Percentiles rank a stretch among this genome's conserved stretches.
phyloP scores from a whole-genome alignment of 2,113 vertebrate species.

The Leucoraja erinaceus region DNA sequence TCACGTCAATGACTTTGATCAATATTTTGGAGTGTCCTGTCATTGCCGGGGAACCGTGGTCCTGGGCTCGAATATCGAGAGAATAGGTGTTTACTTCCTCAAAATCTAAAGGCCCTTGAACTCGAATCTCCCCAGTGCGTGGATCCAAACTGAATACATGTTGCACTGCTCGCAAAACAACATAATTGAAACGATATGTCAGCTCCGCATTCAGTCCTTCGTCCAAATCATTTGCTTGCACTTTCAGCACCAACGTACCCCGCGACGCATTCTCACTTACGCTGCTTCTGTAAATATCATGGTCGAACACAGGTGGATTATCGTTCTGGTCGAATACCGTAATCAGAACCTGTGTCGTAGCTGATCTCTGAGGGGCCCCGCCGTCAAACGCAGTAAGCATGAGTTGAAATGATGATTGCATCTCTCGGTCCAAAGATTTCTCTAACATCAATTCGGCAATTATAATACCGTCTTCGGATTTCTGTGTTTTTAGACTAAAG shows the following conservation, averaged over 20 bases:
- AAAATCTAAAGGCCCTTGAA: constrained; percentile 47
- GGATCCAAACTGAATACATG: constrained; percentile 43
- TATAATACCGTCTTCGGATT: constrained; percentile 41
- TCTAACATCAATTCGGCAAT: constrained; percentile 48
- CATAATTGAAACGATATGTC: constrained; percentile 46
- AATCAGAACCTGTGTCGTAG: constrained; percentile 47
- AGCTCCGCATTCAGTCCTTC: constrained; percentile 51
- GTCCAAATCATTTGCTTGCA: constrained; percentile 53
- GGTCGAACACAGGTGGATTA: constrained; percentile 50
- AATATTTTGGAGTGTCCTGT: constrained; percentile 52
- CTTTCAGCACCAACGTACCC: constrained; percentile 45
- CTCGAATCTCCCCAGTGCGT: constrained; percentile 45
- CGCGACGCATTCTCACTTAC: constrained; percentile 49
- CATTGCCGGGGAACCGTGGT: constrained; percentile 46
- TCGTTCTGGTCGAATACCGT: constrained; percentile 57
- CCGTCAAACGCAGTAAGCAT: constrained; percentile 52
- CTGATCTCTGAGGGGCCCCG: constrained; percentile 51
- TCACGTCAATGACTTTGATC: constrained; percentile 48
- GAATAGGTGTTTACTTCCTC: constrained; percentile 46
- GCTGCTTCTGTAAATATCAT: constrained; percentile 49
- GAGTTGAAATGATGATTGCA: constrained; percentile 46
- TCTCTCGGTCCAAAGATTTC: constrained; percentile 56
- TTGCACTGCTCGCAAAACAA: constrained; percentile 17
- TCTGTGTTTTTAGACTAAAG: constrained; percentile 42
- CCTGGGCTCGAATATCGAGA: constrained; percentile 46